Base-by-base conservation (phyloP, 1,140 invertebrate genomes). In the Atta colombica region DNA sequence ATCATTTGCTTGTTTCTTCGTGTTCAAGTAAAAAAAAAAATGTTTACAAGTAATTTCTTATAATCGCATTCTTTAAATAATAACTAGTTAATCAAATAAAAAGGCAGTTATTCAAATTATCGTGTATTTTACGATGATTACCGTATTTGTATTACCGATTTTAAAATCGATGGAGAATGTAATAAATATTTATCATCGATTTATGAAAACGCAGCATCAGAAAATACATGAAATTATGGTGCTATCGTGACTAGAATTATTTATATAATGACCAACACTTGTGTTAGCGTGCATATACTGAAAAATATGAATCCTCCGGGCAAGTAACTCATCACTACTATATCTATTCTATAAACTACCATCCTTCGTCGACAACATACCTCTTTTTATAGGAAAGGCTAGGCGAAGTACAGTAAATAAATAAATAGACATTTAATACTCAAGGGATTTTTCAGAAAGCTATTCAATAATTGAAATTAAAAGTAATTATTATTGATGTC, bases 1-100 rank as follows among this genome's bases (percentile, higher is more conserved):
- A 90, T 72, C 53, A 71, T 90, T 86, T 72, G 16, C 58, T 53
- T 85, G 75, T 80, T 89, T 85, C 21, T 21, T 1, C 18, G 10
- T 25, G n/a, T 25, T n/a, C 45, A n/a, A 49, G n/a, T 25, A 60
- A 3, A 31, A 75, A 49, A 12, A 31, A 49, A 18, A 16, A 31
- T 25, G 8, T 39, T 77, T 49, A 21, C 61, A 28, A 75, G 12
- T 85, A 89, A 90, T 85, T 89, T 35, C 25, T 68, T 66, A 65
- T 87, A 90, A 80, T 89, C 49, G 45, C n/a, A 78, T 87, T 28
- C 53, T 66, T 87, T 60, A 39, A n/a, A 61, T 25, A 35, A 4
- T 10, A 5, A 49, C 51, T 25, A 53, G 18, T n/a, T 72, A 58
- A 0, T 45, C 49, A 5, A 35, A 71, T 53, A 18, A 35, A 2